These are phyloP conservation scores for Vanessa cardui DNA, from an alignment of 2,888 invertebrate genomes.

Conservation along the genomic window DNA sequence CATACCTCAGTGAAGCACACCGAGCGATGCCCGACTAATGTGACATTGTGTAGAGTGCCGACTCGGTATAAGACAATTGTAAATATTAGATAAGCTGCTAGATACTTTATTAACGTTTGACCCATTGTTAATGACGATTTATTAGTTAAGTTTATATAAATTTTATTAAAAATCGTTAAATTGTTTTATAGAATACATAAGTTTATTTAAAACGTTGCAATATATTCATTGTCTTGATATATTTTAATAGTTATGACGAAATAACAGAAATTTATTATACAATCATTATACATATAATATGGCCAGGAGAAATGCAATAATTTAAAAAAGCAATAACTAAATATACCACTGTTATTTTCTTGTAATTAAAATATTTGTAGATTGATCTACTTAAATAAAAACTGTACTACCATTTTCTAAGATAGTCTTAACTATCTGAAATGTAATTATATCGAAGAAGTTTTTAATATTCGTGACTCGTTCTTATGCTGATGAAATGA, in stretches of 20 bases:
- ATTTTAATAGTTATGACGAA: neutral
- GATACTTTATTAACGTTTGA: slow-evolving; percentile 46
- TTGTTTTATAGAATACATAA: slow-evolving; percentile 22
- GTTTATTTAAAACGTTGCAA: slow-evolving; percentile 22
- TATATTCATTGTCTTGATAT: slow-evolving; percentile 9
- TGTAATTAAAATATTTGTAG: too few species aligned
- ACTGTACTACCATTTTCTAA: too few species aligned
- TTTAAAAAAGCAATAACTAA: neutral
- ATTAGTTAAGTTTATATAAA: slow-evolving; percentile 24
- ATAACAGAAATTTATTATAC: neutral
- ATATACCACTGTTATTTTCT: too few species aligned
- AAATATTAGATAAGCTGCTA: slow-evolving; percentile 73
- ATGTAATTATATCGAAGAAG: too few species aligned
- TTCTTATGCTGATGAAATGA: too few species aligned
- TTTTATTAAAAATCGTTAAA: slow-evolving; percentile 12
- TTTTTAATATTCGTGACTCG: too few species aligned
- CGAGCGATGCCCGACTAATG: slow-evolving; percentile 57
- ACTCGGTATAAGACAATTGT: slow-evolving; percentile 46
- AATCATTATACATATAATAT: neutral
- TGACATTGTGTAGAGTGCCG: slow-evolving; percentile 26
- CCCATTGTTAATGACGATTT: slow-evolving; percentile 19
- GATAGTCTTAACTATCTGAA: too few species aligned
- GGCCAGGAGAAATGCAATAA: neutral
- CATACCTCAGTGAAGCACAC: slow-evolving; percentile 83
- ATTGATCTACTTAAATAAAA: too few species aligned